These are phyloP conservation scores for Antheraea yamamai DNA, from an alignment of 2,888 invertebrate genomes.

Conservation along the genomic window DNA sequence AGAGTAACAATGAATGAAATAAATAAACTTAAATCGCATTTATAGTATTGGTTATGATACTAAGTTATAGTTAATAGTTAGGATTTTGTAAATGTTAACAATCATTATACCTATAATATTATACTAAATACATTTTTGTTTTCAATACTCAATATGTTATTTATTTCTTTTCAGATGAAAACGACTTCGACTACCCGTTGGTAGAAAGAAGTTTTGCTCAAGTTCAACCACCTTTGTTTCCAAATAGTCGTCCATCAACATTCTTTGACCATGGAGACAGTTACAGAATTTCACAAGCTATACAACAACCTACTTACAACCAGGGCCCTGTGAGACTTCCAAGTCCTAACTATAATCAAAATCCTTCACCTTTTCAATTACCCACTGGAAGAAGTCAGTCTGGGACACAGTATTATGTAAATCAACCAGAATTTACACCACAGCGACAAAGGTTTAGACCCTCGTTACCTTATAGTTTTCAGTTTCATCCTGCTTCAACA, in stretches of 20 bases:
- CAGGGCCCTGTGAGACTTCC: conserved; percentile 70
- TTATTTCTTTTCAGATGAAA: conserved; percentile 71
- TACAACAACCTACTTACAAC: conserved; percentile 62
- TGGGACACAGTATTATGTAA: conserved; percentile 70
- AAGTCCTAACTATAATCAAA: conserved; percentile 76
- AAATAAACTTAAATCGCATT: too few species aligned
- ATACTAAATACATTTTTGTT: not conserved
- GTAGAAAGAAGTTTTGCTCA: conserved; percentile 79
- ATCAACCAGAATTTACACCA: conserved; percentile 71
- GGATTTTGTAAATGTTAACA: not conserved
- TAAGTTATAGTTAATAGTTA: too few species aligned
- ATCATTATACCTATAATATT: too few species aligned
- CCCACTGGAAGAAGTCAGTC: conserved; percentile 76
- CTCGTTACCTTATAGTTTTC: conserved; percentile 70
- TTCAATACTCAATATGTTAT: conserved; percentile 18
- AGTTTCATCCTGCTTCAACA: conserved; percentile 75
- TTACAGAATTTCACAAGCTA: conserved; percentile 59
- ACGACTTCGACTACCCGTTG: conserved; percentile 74
- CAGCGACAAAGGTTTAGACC: conserved; percentile 71
- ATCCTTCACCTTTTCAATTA: conserved; percentile 76
- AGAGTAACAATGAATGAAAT: too few species aligned
- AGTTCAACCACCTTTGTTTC: conserved; percentile 75
- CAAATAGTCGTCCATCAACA: conserved; percentile 64
- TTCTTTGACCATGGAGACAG: conserved; percentile 68
- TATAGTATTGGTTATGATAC: too few species aligned